Conservation (phyloP, 2,797 vertebrate species). For the Somateria mollissima region DNA sequence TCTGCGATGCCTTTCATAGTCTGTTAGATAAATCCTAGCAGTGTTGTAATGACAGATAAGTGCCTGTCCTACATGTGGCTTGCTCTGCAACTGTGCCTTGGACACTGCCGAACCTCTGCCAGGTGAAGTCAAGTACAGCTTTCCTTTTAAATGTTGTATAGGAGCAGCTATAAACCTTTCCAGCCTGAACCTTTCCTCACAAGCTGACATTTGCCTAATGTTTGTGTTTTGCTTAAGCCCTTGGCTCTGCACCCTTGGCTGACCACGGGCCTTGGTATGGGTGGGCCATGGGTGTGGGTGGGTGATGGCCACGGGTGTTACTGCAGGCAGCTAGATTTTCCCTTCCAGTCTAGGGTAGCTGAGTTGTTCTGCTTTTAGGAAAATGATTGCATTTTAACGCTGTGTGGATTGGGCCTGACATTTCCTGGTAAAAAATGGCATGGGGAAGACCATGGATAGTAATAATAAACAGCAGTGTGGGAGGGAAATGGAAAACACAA, state of each 20-base stretch:
- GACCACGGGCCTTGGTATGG: not conserved
- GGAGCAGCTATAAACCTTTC: not conserved
- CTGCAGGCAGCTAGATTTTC: not conserved
- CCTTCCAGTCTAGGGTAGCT: not conserved
- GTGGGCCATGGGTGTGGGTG: not conserved
- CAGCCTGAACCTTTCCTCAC: not conserved
- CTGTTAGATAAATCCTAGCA: not conserved
- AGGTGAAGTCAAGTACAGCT: not conserved
- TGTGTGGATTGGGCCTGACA: not conserved
- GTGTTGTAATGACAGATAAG: accelerated
- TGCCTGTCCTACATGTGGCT: not conserved
- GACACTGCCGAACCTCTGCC: not conserved
- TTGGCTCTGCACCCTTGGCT: not conserved
- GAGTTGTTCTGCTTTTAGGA: not conserved
- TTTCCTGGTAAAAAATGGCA: not conserved
- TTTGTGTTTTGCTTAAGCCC: not conserved
- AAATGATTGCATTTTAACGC: not conserved
- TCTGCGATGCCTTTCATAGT: not conserved
- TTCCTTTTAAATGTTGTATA: not conserved
- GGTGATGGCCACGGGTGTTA: not conserved
- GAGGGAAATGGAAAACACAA: not conserved
- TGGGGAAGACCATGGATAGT: accelerated
- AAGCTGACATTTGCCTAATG: not conserved
- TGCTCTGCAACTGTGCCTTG: not conserved
- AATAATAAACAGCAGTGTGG: not conserved